A percentile compares a stretch with the other conserved stretches of the same genome.
phyloP scores from a whole-genome alignment of 2,113 vertebrate genomes.

The Marcusenius ussheri region DNA sequence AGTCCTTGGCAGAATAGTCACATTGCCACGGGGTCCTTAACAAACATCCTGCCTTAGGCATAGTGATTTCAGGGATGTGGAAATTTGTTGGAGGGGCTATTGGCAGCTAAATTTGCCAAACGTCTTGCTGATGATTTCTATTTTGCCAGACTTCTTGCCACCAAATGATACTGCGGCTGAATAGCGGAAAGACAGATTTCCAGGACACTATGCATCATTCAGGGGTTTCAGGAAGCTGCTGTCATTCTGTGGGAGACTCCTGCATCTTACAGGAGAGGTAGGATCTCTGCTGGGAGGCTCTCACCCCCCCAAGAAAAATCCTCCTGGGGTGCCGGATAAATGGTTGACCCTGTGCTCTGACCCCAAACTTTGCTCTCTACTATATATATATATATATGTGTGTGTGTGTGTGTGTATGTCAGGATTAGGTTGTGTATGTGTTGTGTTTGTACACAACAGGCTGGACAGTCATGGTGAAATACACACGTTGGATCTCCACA shows the following conservation, averaged over 20 bases:
- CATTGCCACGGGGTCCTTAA: background rate
- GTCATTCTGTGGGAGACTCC: background rate
- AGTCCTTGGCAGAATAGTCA: background rate
- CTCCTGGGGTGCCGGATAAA: too few relatives aligned
- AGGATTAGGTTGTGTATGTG: background rate
- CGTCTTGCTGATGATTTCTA: too few relatives aligned
- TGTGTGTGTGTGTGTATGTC: too few relatives aligned
- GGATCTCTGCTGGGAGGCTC: background rate
- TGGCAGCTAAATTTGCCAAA: background rate
- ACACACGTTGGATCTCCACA: background rate
- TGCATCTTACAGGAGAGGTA: background rate
- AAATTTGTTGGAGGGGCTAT: background rate
- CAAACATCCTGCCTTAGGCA: background rate
- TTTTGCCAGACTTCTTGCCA: background rate
- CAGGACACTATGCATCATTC: too few relatives aligned
- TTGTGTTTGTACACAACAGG: background rate
- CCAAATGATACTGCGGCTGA: background rate
- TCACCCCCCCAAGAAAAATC: too few relatives aligned
- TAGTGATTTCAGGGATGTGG: background rate
- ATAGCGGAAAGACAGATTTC: background rate
- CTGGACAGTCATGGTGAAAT: background rate
- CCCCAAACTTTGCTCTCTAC: too few relatives aligned
- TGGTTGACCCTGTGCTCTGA: too few relatives aligned
- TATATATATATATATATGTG: too few relatives aligned
- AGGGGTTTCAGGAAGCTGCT: background rate